phyloP scores from a whole-genome alignment of 2,888 invertebrate species.

The Pseudococcus viburni region DNA sequence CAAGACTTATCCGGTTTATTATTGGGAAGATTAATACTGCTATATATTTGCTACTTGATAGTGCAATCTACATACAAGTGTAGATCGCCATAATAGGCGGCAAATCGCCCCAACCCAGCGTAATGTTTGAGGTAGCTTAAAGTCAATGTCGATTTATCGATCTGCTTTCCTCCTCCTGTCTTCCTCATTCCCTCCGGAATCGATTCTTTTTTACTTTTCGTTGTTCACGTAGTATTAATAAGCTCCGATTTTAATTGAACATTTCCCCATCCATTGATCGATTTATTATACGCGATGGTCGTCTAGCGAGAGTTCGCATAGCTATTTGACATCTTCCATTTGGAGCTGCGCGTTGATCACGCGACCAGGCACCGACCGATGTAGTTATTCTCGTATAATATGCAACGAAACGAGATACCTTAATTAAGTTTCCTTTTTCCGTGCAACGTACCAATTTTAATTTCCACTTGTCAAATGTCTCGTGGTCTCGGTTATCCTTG shows the following conservation, averaged over 20 bases:
- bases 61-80: slow-evolving; percentile 44
- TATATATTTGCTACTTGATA: slow-evolving; percentile 43
- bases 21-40: slow-evolving; percentile 48
- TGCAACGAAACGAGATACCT: neutral
- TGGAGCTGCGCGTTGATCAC: neutral
- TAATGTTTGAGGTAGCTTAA: slow-evolving; percentile 11
- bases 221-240: neutral
- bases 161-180: neutral
- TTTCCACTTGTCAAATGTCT: slow-evolving; percentile 28
- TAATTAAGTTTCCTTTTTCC: slow-evolving; percentile 40
- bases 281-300: neutral
- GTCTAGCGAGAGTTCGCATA: neutral
- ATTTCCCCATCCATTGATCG: neutral
- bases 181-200: neutral
- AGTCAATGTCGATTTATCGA: slow-evolving; percentile 11
- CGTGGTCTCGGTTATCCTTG: neutral
- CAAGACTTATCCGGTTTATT: slow-evolving; percentile 52
- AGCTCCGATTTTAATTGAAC: neutral
- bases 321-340: neutral
- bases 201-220: neutral
- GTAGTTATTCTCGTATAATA: neutral
- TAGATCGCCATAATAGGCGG: neutral
- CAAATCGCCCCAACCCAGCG: neutral
- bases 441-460: slow-evolving; percentile 25
- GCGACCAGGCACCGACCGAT: neutral